These are phyloP conservation scores for Bombus picipes DNA, from an alignment of 1,140 invertebrate species.

Conservation along the genomic window DNA sequence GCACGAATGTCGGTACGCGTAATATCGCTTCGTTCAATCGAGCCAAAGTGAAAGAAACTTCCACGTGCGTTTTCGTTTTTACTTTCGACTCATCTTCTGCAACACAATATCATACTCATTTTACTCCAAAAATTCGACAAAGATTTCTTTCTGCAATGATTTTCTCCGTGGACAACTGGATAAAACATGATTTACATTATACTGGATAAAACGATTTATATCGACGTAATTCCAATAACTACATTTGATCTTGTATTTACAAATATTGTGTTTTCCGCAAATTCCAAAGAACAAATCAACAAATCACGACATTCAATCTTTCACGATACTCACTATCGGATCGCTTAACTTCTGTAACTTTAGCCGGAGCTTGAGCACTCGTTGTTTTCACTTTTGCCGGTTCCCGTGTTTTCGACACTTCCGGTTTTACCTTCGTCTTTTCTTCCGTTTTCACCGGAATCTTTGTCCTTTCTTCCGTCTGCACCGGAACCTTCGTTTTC, in stretches of 20 bases:
- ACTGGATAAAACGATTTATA: neutral
- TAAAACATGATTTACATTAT: neutral
- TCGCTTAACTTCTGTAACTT: conserved; percentile 41
- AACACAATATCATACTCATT: conserved; percentile 43
- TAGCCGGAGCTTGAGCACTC: conserved; percentile 28
- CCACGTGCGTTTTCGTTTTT: conserved; percentile 66
- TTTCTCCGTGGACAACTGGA: neutral
- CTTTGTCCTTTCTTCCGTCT: conserved; percentile 52
- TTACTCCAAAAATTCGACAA: neutral
- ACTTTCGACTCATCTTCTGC: conserved; percentile 67
- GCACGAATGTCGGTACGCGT: conserved; percentile 86
- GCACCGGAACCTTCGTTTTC: conserved; percentile 31
- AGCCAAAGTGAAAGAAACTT: conserved; percentile 71
- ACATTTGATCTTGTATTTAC: neutral
- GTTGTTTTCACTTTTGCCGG: conserved; percentile 54
- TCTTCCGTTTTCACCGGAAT: conserved; percentile 50
- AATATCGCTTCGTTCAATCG: conserved; percentile 80
- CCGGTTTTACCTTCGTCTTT: conserved; percentile 47
- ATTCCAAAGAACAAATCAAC: neutral
- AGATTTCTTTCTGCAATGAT: neutral
- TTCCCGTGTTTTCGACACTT: conserved; percentile 59
- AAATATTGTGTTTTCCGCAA: too few species aligned
- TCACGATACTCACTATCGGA: conserved; percentile 62
- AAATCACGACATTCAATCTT: neutral
- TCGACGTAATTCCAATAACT: neutral